These are phyloP conservation scores for Napeogenes inachia DNA, from an alignment of 2,888 invertebrate genomes.

Conservation along the genomic window DNA sequence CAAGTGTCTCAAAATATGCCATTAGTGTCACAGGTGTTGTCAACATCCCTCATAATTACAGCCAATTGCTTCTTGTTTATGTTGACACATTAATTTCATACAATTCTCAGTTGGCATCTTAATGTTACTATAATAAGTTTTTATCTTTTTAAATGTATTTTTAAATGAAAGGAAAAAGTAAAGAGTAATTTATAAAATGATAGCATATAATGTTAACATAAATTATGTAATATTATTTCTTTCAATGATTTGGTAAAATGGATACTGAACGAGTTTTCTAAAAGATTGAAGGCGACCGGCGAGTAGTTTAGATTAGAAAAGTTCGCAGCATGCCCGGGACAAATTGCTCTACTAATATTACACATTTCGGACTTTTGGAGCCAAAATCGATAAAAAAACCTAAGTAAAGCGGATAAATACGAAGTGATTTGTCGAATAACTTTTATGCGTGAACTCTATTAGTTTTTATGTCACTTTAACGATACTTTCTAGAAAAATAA, in stretches of 20 bases:
- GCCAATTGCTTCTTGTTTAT: constrained; percentile 64
- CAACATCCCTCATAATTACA: constrained; percentile 45
- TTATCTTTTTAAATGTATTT: constrained; percentile 1
- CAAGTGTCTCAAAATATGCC: constrained; percentile 20
- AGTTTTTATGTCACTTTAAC: constrained; percentile 33
- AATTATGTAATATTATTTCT: not conserved
- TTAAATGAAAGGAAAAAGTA: too few species aligned
- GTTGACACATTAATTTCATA: constrained; percentile 43
- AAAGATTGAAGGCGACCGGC: constrained; percentile 57
- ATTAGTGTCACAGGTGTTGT: constrained; percentile 54
- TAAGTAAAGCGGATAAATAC: constrained; percentile 28
- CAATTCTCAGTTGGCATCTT: not conserved
- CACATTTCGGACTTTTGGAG: constrained; percentile 55
- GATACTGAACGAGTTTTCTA: constrained; percentile 44
- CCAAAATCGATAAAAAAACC: constrained; percentile 51
- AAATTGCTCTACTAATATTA: constrained; percentile 74
- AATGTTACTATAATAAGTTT: not conserved
- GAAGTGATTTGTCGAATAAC: constrained; percentile 31
- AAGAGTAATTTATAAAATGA: too few species aligned
- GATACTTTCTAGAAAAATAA: constrained; percentile 15
- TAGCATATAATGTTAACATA: not conserved
- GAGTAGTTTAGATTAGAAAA: constrained; percentile 75
- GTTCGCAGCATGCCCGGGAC: constrained; percentile 59
- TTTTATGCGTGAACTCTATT: constrained; percentile 29
- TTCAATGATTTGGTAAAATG: constrained; percentile 29